These are phyloP conservation scores for Anastrepha ludens DNA, from an alignment of 1,140 invertebrate species.

Conservation along the genomic window DNA sequence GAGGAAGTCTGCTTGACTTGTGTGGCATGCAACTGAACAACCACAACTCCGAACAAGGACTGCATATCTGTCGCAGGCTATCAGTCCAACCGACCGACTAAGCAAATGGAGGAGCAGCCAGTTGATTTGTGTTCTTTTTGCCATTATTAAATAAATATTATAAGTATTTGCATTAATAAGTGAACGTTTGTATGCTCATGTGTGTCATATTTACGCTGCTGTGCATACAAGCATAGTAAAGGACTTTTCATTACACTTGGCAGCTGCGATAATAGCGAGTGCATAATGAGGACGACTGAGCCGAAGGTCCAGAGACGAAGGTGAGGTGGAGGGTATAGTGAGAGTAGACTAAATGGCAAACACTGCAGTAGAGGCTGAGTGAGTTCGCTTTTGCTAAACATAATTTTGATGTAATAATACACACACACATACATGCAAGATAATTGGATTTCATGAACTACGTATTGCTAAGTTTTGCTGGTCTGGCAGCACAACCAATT, in stretches of 20 bases:
- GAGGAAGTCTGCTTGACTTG: slow-evolving; percentile 6
- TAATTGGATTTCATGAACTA: too few species aligned
- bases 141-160: neutral
- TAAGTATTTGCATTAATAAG: neutral
- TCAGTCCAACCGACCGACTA: neutral
- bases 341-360: too few species aligned
- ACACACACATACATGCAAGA: too few species aligned
- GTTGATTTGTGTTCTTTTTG: neutral
- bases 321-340: neutral
- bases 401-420: too few species aligned
- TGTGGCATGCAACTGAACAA: slow-evolving; percentile 3
- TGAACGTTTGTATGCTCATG: neutral
- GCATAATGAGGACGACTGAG: neutral
- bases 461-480: too few species aligned
- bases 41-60: neutral
- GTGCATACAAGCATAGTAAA: slow-evolving; percentile 2
- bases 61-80: neutral
- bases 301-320: neutral
- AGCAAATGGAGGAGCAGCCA: neutral
- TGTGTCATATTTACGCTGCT: neutral
- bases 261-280: slow-evolving; percentile 1
- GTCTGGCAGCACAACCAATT: too few species aligned
- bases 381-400: too few species aligned
- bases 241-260: slow-evolving; percentile 38
- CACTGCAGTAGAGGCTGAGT: too few species aligned